Evolutionary conservation across 2,888 invertebrate genomes (phyloP), one percentile per base, ranked within the genome.

Genomic region (Oasisia sp.): DNA sequence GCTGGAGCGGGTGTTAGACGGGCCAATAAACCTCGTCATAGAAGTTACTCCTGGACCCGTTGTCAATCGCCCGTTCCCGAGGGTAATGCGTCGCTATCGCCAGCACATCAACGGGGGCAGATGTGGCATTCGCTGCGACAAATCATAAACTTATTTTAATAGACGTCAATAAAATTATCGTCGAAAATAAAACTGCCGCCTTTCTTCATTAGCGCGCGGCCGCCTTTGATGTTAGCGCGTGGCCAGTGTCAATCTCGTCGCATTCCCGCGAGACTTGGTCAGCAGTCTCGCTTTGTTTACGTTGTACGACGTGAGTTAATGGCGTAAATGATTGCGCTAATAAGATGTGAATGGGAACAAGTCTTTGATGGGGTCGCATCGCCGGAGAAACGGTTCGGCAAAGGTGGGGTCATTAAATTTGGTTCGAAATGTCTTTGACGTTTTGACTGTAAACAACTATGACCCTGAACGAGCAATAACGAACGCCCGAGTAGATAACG

Each of bases 121-220:
- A 74, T 74, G 74, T 74, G 74, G 74, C 74, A 74, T 74, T 74
- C 74, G 74, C 74, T 27, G 27, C 19, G 74, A 74, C 74, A 74
- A 74, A 74, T 74, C 74, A 74, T 74, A 74, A 74, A 74, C 74
- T 74, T 74, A 74, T 74, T 74, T 74, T 74, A 74, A 74, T 74
- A 74, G 74, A 19, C 74, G 74, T 74, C 74, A 74, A 74, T 74
- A 74, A 74, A 74, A 74, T 74, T 74, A 74, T 74, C 74, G 74
- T 74, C 27, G 74, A 74, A 74, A 74, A 74, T 74, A 74, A 74
- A 74, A 74, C 74, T 74, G 74, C 74, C 74, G 74, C 74, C 74
- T 74, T 74, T 74, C 74, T 74, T 74, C 74, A 74, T 74, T 74
- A 74, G 74, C 74, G 74, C 27, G 74, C 74, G 5, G 74, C 74